Base-by-base conservation (phyloP, 2,797 vertebrate species). In the Hirundo rustica region DNA sequence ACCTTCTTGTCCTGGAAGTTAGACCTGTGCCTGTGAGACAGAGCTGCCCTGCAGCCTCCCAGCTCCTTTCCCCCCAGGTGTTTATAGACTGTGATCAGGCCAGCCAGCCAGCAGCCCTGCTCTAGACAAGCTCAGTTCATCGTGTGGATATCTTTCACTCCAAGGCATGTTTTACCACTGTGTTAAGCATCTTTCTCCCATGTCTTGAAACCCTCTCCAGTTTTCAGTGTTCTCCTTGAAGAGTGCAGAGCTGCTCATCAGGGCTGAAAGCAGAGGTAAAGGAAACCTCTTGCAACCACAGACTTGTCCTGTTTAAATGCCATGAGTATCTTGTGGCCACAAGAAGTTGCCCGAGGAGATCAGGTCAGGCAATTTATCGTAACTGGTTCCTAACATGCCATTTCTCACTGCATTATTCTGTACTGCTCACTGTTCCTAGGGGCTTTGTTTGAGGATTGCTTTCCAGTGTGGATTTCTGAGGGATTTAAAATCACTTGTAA, bases 401-500 rank as follows among this genome's bases (percentile, higher is more conserved):
- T 80, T 67, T 92, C 51, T 88, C 78, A 75, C 53, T 70, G 68
- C 15, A 36, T 67, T 67, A 62, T 89, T 89, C 70, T 65, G 40
- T 53, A 51, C 44, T 87, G n/a, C 34, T 45, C 10, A 5, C 42
- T 78, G 67, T 45, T 92, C 72, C 76, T 81, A 60, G 29, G 55
- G 66, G 27, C 50, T 95, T 94, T 92, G 26, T 76, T 86, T 80
- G 44, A 95, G 89, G 61, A 77, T 50, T 80, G 68, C 32, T 88
- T 97, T 92, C 61, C 71, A 81, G 51, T 48, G 48, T 85, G 66
- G 62, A 68, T 80, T 88, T 95, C 79, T 42, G 45, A 74, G 48
- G 44, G 65, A 96, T 95, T 94, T 87, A 81, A 94, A 91, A 94
- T 68, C 54, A 78, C 79, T 92, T 94, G 74, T 85, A 81, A 91